Percentiles rank a stretch among this genome's conserved stretches.
phyloP scores from a whole-genome alignment of 2,888 invertebrate species.

The Agriopis aurantiaria region DNA sequence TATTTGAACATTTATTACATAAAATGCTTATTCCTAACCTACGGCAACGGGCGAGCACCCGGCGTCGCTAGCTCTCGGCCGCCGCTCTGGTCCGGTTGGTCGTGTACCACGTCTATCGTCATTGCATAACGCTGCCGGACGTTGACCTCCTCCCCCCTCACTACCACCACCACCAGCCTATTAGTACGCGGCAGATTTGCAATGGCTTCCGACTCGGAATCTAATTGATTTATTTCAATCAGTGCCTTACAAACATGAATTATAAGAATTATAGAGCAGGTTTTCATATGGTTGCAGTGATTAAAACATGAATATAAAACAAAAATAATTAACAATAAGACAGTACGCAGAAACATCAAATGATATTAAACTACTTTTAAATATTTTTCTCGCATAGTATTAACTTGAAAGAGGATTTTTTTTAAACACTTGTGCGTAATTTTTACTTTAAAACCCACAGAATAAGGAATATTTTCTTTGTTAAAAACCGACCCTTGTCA shows the following conservation, averaged over 20 bases:
- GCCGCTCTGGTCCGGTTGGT: constrained; percentile 22
- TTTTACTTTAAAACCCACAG: too few species aligned
- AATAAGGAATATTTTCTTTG: too few species aligned
- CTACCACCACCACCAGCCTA: constrained; percentile 19
- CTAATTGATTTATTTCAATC: constrained; percentile 31
- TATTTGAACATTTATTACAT: neutral
- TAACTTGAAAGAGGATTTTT: too few species aligned
- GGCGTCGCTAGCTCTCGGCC: constrained; percentile 40
- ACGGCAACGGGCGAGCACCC: constrained; percentile 32
- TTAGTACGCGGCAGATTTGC: constrained; percentile 35
- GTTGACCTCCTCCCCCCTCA: constrained; percentile 39
- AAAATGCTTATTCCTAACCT: constrained; percentile 30
- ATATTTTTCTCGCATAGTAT: too few species aligned
- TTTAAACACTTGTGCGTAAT: too few species aligned
- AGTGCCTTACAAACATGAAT: constrained; percentile 41
- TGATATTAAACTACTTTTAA: too few species aligned
- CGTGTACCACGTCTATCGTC: constrained; percentile 51
- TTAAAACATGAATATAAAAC: too few species aligned
- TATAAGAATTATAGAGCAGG: too few species aligned
- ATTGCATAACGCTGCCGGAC: constrained; percentile 49
- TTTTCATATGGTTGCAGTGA: too few species aligned
- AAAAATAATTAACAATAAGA: too few species aligned
- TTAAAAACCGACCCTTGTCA: too few species aligned
- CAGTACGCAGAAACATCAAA: too few species aligned
- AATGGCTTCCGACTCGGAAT: constrained; percentile 53